Conservation (phyloP, 2,113 vertebrate genomes). For the Microtus oregoni region DNA sequence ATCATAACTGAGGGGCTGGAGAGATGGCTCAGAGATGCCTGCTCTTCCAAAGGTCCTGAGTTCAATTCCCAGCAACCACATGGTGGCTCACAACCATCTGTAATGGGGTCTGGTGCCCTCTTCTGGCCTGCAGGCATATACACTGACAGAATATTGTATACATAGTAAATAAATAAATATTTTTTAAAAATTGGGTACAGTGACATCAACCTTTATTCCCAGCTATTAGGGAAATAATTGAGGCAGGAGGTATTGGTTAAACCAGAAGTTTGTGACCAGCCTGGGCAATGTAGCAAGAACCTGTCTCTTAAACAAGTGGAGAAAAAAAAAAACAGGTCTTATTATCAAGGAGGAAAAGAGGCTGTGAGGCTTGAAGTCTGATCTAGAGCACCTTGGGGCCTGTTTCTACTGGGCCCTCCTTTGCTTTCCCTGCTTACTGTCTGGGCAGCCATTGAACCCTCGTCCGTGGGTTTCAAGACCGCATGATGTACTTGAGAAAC, state of each 20-base stretch:
- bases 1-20: no score
- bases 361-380: background rate
- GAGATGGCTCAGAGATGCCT: no score
- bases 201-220: background rate
- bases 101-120: no score
- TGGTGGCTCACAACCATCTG: no score
- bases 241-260: background rate
- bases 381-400: background rate
- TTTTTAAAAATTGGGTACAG: background rate
- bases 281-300: background rate
- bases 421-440: conserved; percentile 23
- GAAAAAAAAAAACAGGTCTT: background rate
- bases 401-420: background rate
- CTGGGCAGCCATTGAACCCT: background rate
- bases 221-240: background rate
- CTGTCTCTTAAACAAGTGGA: background rate
- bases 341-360: background rate
- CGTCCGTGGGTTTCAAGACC: conserved; percentile 32
- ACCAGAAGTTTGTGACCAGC: background rate
- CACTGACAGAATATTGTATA: no score
- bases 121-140: no score
- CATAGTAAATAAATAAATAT: no score
- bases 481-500: background rate
- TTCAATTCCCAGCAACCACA: no score
- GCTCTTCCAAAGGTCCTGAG: no score